Percentiles rank a stretch among this genome's conserved stretches.
phyloP scores from a whole-genome alignment of 1,140 invertebrate genomes.

The Brachionus koreanus region DNA sequence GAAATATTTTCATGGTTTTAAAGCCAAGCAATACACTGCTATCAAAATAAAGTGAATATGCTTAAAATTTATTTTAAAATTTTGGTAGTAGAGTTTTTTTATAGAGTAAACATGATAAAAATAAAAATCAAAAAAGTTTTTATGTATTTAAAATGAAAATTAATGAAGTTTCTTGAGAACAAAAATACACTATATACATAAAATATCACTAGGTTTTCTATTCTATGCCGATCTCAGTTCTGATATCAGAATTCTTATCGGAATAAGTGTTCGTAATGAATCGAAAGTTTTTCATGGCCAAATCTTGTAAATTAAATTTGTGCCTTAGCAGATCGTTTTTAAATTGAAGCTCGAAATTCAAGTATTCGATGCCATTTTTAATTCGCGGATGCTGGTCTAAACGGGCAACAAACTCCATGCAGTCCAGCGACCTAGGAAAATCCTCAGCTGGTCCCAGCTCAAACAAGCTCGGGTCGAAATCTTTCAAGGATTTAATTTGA shows the following conservation, averaged over 20 bases:
- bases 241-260: neutral
- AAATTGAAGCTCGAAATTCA: neutral
- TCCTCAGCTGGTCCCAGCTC: conserved; percentile 74
- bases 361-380: neutral
- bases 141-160: neutral
- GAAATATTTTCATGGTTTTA: neutral
- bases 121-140: neutral
- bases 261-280: neutral
- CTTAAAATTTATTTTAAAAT: neutral
- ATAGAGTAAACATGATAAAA: neutral
- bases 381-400: neutral
- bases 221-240: neutral
- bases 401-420: conserved; percentile 70
- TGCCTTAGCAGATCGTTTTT: conserved; percentile 24
- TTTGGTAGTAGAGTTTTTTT: neutral
- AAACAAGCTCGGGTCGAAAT: conserved; percentile 6
- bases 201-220: neutral
- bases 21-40: neutral
- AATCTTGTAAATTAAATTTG: conserved; percentile 37
- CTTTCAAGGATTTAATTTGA: neutral
- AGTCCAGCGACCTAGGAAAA: conserved; percentile 72
- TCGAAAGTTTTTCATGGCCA: neutral
- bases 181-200: neutral
- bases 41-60: neutral
- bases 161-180: neutral